phyloP scores from a whole-genome alignment of 2,888 invertebrate species.

The Merodon equestris region DNA sequence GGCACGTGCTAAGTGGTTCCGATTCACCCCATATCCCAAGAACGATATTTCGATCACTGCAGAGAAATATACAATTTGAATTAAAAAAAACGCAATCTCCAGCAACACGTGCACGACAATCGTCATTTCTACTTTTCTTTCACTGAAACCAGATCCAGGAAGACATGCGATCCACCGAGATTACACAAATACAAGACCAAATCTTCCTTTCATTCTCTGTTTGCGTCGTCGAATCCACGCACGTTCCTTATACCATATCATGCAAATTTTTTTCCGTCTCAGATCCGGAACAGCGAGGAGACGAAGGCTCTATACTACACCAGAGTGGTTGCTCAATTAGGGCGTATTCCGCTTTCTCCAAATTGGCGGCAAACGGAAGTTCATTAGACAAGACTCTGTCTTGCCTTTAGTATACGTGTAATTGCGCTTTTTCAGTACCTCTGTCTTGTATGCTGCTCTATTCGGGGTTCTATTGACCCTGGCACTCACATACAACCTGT shows the following conservation, averaged over 20 bases:
- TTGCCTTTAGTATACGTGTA: conserved; percentile 13
- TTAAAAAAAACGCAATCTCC: background rate
- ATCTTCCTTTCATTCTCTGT: conserved; percentile 16
- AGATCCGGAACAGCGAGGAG: conserved; percentile 33
- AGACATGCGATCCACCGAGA: conserved; percentile 57
- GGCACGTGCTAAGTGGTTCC: conserved; percentile 49
- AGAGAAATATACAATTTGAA: conserved; percentile 1
- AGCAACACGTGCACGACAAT: conserved; percentile 37
- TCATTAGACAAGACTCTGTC: conserved; percentile 46
- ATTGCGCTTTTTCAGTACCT: conserved; percentile 54
- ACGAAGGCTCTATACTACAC: conserved; percentile 28
- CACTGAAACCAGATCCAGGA: conserved; percentile 56
- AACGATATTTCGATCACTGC: background rate
- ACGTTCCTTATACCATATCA: conserved; percentile 41
- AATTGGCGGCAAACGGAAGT: conserved; percentile 69
- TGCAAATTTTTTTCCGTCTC: conserved; percentile 39
- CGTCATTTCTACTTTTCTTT: background rate
- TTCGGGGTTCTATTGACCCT: conserved; percentile 61
- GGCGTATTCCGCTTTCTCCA: conserved; percentile 5
- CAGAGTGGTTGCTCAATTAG: conserved; percentile 55
- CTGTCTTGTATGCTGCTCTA: conserved; percentile 35
- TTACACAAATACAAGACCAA: conserved; percentile 29
- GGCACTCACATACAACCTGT: conserved; percentile 49
- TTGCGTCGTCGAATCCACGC: conserved; percentile 21
- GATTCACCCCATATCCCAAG: background rate